Base-by-base conservation (phyloP, 2,888 invertebrate species). In the Agrotis ipsilon region DNA sequence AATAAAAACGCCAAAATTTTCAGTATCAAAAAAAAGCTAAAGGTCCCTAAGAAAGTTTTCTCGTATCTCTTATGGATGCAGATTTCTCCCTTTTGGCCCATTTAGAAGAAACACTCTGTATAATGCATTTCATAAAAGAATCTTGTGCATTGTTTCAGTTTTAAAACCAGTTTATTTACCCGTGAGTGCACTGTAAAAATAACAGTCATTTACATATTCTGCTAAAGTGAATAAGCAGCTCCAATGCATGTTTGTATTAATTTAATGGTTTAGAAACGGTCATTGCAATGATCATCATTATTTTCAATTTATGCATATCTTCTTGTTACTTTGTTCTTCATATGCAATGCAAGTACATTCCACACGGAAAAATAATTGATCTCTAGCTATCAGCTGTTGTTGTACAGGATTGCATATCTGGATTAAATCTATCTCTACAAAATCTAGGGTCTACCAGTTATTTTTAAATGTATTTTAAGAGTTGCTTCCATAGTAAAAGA, bases 141-240 rank as follows among this genome's bases (percentile, higher is more conserved):
- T 21, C 3, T 13, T 64, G 9, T 1, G 7, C 3, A 27, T 54
- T 48, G 16, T 32, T 52, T 45, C 2, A 54, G 16, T 46, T 43
- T 62, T 9, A 32, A 66, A 52, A 21, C 18, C n/a, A 32, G 19
- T 49, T 54, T 49, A 58, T 62, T 43, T 21, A 46, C 13, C 7
- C 14, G 21, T 48, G 19, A 43, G 18, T 62, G 52, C 48, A 48
- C 13, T 18, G 54, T 39, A 66, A 46, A 27, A 21, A 49, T 49
- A 19, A 27, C 4, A 43, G 16, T n/a, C 16, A 24, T 49, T 68
- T 68, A 24, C 21, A 43, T 60, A 49, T 39, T 9, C 16, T 5
- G 58, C 76, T 54, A 32, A 75, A 68, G 59, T 75, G 76, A 55
- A 73, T 60, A 73, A 73, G 32, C 24, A 39, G 49, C 45, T n/a